Conservation (phyloP, 2,888 invertebrate species). For the Drosophila paucipuncta region DNA sequence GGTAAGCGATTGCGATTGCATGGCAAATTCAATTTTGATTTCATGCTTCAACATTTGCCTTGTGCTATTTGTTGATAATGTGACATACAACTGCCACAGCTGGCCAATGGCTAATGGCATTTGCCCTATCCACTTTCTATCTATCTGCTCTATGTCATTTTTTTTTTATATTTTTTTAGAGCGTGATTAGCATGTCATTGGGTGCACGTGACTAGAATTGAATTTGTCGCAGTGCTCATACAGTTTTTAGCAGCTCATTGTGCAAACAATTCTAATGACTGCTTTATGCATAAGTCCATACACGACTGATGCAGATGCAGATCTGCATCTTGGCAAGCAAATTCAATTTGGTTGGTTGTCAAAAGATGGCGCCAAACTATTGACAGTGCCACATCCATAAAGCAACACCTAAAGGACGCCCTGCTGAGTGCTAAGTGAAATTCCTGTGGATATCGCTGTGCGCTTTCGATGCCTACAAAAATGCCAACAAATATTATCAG, state of each 20-base stretch:
- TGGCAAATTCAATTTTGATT: constrained; percentile 76
- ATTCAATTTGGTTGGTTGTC: constrained; percentile 20
- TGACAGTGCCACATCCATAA: constrained; percentile 28
- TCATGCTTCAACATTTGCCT: constrained; percentile 55
- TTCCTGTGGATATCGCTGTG: constrained; percentile 31
- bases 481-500: constrained; percentile 60
- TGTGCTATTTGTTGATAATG: constrained; percentile 68
- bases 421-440: constrained; percentile 38
- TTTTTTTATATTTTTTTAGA: constrained; percentile 29
- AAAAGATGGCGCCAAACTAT: constrained; percentile 35
- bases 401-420: constrained; percentile 26
- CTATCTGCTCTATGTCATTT: neutral
- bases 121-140: neutral
- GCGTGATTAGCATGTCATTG: constrained; percentile 73
- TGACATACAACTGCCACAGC: constrained; percentile 60
- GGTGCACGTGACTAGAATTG: constrained; percentile 70
- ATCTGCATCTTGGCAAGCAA: constrained; percentile 10
- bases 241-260: constrained; percentile 61
- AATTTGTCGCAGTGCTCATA: constrained; percentile 49
- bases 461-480: constrained; percentile 44
- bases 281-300: constrained; percentile 41
- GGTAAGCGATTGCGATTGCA: constrained; percentile 40
- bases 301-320: neutral
- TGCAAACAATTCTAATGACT: constrained; percentile 65
- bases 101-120: constrained; percentile 55